A percentile compares a stretch with the other conserved stretches of the same genome.
These are phyloP conservation scores for Corythaixoides concolor DNA, from an alignment of 2,113 vertebrate species.

Conservation along the genomic window DNA sequence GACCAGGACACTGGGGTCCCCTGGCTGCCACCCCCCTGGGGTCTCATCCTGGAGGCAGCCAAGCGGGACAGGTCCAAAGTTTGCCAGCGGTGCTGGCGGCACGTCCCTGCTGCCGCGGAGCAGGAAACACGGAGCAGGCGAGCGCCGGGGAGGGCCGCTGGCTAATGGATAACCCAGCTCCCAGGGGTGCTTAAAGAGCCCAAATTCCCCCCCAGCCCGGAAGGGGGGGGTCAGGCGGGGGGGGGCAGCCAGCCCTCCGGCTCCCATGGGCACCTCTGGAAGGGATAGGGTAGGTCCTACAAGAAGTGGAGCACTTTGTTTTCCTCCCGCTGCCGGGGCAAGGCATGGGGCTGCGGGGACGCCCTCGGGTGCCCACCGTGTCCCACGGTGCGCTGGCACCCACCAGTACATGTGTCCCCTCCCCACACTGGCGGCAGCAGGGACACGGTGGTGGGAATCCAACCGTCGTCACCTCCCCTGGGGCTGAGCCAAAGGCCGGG, in stretches of 20 bases:
- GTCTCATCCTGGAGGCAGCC: background rate
- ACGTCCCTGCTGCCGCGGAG: background rate
- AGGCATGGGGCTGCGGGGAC: no score
- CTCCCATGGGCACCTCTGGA: background rate
- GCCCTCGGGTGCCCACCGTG: rapidly evolving
- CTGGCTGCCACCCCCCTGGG: rapidly evolving
- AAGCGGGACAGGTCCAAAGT: background rate
- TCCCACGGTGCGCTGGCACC: no score
- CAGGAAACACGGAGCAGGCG: background rate
- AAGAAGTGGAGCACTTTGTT: background rate
- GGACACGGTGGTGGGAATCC: background rate
- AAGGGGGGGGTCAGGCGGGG: rapidly evolving
- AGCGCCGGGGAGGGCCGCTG: background rate
- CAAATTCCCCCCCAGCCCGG: background rate
- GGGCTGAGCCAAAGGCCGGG: background rate
- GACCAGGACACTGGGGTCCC: background rate
- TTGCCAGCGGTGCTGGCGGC: background rate
- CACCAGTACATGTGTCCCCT: background rate
- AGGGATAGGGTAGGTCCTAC: background rate
- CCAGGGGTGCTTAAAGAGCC: background rate
- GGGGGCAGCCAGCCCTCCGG: background rate
- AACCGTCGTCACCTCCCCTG: background rate
- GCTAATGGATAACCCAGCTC: conserved; percentile 42
- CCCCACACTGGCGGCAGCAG: rapidly evolving
- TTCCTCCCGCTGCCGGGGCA: no score